These are phyloP conservation scores for Epizoanthus illoricatus DNA, from an alignment of 92 coral and sea anemone species.

Conservation along the genomic window DNA sequence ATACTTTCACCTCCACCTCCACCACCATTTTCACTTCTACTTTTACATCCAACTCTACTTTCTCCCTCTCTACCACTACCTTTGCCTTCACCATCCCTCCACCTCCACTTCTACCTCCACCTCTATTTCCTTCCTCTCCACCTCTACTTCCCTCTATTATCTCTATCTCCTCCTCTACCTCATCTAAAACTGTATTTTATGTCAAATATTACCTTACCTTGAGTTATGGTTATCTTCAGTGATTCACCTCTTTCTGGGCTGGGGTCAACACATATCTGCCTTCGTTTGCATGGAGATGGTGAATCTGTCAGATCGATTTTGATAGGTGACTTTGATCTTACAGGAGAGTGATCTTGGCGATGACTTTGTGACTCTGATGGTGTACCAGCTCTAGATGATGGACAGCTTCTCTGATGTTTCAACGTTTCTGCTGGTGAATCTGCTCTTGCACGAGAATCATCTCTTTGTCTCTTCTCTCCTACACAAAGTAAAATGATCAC, in stretches of 20 bases:
- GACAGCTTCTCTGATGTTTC: slow-evolving; percentile 1
- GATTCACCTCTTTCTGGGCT: slow-evolving; percentile 1
- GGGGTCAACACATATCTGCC: slow-evolving; percentile 6
- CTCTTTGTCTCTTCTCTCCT: slow-evolving; percentile 35
- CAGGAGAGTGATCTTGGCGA: background rate
- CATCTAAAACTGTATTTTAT: background rate
- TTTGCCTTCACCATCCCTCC: background rate
- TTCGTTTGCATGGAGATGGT: background rate
- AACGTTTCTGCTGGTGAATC: slow-evolving; percentile 1
- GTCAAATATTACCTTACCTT: slow-evolving; percentile 10
- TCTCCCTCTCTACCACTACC: background rate
- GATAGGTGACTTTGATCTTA: background rate
- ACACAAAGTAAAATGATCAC: background rate
- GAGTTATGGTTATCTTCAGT: slow-evolving; percentile 25
- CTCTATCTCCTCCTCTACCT: background rate
- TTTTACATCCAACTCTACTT: background rate
- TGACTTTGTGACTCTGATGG: background rate
- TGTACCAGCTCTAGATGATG: background rate
- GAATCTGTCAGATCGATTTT: slow-evolving; percentile 4
- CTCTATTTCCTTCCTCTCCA: background rate
- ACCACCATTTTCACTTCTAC: background rate
- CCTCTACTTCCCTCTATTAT: background rate
- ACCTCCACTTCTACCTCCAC: too few relatives aligned
- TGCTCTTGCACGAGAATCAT: background rate
- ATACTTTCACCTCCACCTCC: background rate